Evolutionary conservation across 2,797 vertebrate genomes (phyloP).

Genomic region (Chrysolophus pictus): DNA sequence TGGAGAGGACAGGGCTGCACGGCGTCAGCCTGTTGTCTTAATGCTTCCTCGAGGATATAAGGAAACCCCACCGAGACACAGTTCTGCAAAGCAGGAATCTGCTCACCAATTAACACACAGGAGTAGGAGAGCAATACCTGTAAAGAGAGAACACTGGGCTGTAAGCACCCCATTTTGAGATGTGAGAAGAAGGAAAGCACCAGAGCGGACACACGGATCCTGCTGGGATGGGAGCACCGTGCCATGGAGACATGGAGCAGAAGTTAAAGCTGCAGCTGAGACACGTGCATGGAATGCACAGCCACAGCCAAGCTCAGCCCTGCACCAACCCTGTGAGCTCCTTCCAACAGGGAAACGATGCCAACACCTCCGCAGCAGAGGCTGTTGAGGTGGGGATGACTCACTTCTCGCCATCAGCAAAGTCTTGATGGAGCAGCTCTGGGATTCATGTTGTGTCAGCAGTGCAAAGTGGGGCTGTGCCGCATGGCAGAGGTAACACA

Average conservation of each 20-base stretch:
- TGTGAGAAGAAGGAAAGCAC: neutral
- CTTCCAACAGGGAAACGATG: neutral
- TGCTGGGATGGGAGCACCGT: neutral
- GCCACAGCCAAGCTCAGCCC: neutral
- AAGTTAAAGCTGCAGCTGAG: neutral
- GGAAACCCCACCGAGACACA: neutral
- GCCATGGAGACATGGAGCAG: neutral
- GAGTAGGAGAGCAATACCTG: neutral
- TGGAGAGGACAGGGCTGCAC: neutral
- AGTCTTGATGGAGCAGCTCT: neutral
- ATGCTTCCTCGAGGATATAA: neutral
- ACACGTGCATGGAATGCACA: neutral
- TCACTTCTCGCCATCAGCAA: neutral
- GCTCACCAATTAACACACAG: neutral
- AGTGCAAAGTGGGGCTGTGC: neutral
- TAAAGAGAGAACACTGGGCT: neutral
- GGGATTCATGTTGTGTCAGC: neutral
- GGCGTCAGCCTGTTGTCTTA: neutral
- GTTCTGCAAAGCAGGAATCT: neutral
- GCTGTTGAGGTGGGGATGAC: fast-evolving
- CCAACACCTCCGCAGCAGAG: neutral
- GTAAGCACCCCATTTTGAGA: neutral
- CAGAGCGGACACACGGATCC: neutral
- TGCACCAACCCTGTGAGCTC: neutral
- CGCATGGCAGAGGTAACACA: neutral